A percentile compares a stretch with the other conserved stretches of the same genome.
phyloP scores from a whole-genome alignment of 2,888 invertebrate genomes.

The Carcina quercana region DNA sequence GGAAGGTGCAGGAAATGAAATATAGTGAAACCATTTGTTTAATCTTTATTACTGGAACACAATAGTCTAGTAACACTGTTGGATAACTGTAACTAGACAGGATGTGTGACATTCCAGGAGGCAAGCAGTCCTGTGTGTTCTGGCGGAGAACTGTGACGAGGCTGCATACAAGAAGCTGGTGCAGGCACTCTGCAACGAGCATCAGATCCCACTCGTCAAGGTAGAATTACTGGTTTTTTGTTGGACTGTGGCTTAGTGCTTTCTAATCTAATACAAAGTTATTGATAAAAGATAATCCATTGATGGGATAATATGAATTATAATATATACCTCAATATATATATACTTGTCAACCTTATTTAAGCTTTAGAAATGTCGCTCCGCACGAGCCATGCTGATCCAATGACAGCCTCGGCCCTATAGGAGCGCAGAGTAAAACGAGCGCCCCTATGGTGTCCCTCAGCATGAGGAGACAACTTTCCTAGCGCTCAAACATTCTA shows the following conservation, averaged over 20 bases:
- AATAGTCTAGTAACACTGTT: background rate
- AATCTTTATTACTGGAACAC: too few species aligned
- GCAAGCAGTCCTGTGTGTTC: conserved; percentile 95
- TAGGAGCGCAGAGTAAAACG: conserved; percentile 52
- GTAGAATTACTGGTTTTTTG: conserved; percentile 34
- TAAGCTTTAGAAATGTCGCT: too few species aligned
- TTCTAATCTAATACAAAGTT: too few species aligned
- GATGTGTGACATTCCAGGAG: conserved; percentile 78
- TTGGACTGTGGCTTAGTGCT: too few species aligned
- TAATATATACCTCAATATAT: too few species aligned
- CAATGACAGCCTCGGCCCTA: conserved; percentile 31
- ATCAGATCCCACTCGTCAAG: conserved; percentile 97
- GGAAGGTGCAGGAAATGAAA: too few species aligned
- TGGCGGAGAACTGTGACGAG: conserved; percentile 99
- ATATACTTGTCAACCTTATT: too few species aligned
- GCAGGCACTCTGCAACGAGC: conserved; percentile 98
- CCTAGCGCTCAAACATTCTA: conserved; percentile 59
- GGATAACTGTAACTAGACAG: background rate
- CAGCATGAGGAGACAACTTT: conserved; percentile 59
- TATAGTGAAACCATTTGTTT: too few species aligned
- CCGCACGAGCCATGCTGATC: conserved; percentile 48
- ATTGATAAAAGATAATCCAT: too few species aligned
- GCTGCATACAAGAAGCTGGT: conserved; percentile 98
- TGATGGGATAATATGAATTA: too few species aligned
- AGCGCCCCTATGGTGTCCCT: conserved; percentile 67